Conservation (phyloP, 2,888 invertebrate genomes). For the Agriopis marginaria region DNA sequence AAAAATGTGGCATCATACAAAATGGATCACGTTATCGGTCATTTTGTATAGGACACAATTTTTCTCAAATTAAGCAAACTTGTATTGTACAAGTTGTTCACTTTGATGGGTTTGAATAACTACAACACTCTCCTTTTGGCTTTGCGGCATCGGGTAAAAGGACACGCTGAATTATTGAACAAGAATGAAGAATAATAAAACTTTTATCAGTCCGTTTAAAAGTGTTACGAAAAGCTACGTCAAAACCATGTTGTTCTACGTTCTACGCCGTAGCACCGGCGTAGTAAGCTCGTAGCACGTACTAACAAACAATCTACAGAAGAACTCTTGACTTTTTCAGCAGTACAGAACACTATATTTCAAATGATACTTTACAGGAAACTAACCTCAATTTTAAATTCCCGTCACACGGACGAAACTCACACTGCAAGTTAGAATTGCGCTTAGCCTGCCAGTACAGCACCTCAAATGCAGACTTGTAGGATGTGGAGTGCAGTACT, state of each 20-base stretch:
- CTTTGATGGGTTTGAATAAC: too few species aligned
- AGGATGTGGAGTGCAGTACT: conserved; percentile 17
- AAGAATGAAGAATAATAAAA: too few species aligned
- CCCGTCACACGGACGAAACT: conserved; percentile 39
- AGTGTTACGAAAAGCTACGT: not conserved
- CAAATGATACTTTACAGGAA: conserved; percentile 7
- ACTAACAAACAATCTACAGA: not conserved
- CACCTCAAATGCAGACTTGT: conserved; percentile 41
- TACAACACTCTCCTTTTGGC: too few species aligned
- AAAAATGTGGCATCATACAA: too few species aligned
- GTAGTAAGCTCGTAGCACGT: conserved; percentile 4
- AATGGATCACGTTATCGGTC: too few species aligned
- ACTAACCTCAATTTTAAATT: conserved; percentile 28
- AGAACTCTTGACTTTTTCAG: not conserved
- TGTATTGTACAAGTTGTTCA: too few species aligned
- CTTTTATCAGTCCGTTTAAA: too few species aligned
- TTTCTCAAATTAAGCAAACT: too few species aligned
- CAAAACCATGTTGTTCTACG: not conserved
- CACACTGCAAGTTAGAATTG: conserved; percentile 41
- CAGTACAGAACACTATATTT: conserved; percentile 3
- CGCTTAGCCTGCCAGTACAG: conserved; percentile 44
- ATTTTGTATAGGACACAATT: too few species aligned
- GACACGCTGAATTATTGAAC: too few species aligned
- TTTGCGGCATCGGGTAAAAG: too few species aligned
- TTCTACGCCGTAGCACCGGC: not conserved